phyloP scores from a whole-genome alignment of 2,113 vertebrate species.

The Hypomesus transpacificus region DNA sequence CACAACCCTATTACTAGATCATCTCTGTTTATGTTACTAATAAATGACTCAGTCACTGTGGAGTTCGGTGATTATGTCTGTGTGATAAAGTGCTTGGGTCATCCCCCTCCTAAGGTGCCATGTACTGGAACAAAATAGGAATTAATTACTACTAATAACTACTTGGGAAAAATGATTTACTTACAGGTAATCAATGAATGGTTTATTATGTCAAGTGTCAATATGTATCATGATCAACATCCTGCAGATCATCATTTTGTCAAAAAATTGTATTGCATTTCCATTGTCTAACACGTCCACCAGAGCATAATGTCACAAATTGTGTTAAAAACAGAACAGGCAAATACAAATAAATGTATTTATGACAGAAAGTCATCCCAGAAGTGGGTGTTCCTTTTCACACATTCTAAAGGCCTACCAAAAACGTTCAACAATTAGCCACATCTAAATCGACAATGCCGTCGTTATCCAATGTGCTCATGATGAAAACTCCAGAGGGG shows the following conservation, averaged over 20 bases:
- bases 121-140: neutral
- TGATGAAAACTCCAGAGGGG: no score
- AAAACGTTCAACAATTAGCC: neutral
- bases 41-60: neutral
- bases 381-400: neutral
- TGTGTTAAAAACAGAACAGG: neutral
- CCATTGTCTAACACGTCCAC: no score
- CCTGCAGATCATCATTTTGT: neutral
- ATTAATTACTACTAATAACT: neutral
- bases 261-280: no score
- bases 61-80: neutral
- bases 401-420: neutral
- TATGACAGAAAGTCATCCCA: neutral
- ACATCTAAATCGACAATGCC: no score
- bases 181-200: neutral
- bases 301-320: neutral
- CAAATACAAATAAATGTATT: neutral
- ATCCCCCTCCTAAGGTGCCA: neutral
- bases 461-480: no score
- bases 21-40: neutral
- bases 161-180: neutral
- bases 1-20: neutral
- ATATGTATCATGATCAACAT: neutral
- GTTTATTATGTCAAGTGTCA: neutral
- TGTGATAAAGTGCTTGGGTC: neutral